These are phyloP conservation scores for Apantesis nais DNA, from an alignment of 2,888 invertebrate genomes.

Conservation along the genomic window DNA sequence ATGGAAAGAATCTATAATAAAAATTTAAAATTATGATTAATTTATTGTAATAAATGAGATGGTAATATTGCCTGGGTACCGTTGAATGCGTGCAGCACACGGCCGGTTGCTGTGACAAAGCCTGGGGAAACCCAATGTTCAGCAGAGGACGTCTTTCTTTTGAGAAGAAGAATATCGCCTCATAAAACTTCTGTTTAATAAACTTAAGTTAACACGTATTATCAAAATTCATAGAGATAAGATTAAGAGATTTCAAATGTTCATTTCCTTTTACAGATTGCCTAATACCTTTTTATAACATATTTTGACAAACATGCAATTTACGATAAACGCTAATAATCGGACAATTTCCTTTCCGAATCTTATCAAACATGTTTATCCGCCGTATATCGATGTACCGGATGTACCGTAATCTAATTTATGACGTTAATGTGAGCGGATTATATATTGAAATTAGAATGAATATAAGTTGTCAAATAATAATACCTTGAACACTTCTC, in stretches of 20 bases:
- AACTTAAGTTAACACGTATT: background rate
- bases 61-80: background rate
- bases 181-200: background rate
- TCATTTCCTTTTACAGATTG: background rate
- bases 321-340: conserved; percentile 2
- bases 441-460: conserved; percentile 4
- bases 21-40: background rate
- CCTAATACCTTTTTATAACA: background rate
- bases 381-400: conserved; percentile 10
- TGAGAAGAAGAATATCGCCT: background rate
- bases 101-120: no score
- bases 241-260: background rate
- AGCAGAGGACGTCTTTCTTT: background rate
- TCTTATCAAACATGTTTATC: conserved; percentile 13
- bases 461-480: background rate
- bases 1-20: background rate
- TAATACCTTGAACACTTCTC: no score
- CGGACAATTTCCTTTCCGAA: conserved; percentile 12
- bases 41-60: background rate
- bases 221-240: background rate
- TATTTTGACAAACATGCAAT: background rate
- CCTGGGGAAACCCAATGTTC: background rate
- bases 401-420: conserved; percentile 18
- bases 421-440: background rate
- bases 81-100: no score